Base-by-base conservation (phyloP, 2,113 vertebrate genomes). In the Takifugu bimaculatus region DNA sequence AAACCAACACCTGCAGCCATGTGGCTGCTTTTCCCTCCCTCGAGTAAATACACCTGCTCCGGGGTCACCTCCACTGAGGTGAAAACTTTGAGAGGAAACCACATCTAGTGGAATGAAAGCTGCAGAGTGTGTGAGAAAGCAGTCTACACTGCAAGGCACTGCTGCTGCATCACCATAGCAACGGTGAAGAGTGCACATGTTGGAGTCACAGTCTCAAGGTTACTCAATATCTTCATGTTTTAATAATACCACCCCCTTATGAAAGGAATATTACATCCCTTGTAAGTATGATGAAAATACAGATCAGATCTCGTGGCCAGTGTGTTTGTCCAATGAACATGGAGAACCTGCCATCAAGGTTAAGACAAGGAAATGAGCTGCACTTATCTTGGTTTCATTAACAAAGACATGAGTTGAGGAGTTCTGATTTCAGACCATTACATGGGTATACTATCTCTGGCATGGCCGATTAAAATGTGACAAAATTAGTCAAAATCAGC, bases 171-270 rank as follows among this genome's bases (percentile, higher is more conserved):
- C 42, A n/a, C 86, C 85, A 88, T 83, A 78, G 83, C 77, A 82
- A 88, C 80, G 65, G 72, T 25, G 74, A 67, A 62, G 68, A 79
- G 81, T 74, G 68, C 52, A 57, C 76, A 68, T 68, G 81, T 67
- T 68, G 64, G 60, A 81, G 74, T 78, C 80, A 65, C 65, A 79
- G 48, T 78, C 79, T 87, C 85, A 87, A 87, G 83, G 86, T 88
- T 86, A 88, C 74, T 82, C 81, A 82, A 77, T 84, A 61, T 81
- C 77, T 81, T 88, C 77, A 82, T 86, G 83, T 87, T 82, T 85
- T 87, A 87, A 86, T 85, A 86, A 82, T 69, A 77, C 58, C 50
- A 82, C 70, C 73, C 57, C 48, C 56, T 71, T 80, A 78, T 79
- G 70, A 85, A 77, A 78, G 60, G 61, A 77, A 80, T 83, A 79